Percentiles rank a stretch among this genome's conserved stretches.
phyloP scores from a whole-genome alignment of 2,113 vertebrate species.

The Myotis brandtii region DNA sequence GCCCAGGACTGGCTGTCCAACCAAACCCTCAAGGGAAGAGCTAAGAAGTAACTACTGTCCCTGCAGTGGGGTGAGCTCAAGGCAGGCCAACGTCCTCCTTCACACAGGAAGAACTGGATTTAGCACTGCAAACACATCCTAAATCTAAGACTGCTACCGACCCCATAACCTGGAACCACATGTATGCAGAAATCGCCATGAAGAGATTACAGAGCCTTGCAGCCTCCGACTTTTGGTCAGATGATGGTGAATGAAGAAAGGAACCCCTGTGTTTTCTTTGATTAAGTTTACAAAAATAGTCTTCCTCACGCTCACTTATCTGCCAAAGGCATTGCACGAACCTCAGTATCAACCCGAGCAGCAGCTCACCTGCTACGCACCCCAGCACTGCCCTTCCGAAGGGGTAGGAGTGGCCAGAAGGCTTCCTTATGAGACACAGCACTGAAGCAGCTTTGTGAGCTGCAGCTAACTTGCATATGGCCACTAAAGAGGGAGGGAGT shows the following conservation, averaged over 20 bases:
- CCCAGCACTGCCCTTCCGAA: not conserved
- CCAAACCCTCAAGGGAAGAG: not conserved
- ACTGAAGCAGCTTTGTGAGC: not conserved
- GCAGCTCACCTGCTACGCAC: not conserved
- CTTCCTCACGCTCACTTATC: not conserved
- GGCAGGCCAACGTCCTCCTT: not conserved
- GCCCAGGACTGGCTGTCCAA: not conserved
- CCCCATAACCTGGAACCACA: not conserved
- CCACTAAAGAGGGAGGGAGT: not conserved
- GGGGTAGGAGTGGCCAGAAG: not conserved
- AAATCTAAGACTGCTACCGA: not conserved
- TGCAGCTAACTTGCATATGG: not conserved
- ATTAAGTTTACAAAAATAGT: not conserved
- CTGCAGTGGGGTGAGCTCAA: not conserved
- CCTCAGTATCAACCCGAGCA: fast-evolving
- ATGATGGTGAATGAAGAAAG: not conserved
- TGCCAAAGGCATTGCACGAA: not conserved
- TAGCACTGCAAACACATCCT: not conserved
- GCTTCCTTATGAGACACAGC: not conserved
- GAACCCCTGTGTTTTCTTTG: not conserved
- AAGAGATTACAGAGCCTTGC: not conserved
- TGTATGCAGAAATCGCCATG: not conserved
- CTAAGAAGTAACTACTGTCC: not conserved
- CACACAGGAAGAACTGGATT: not conserved
- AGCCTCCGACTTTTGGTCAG: not conserved